These are phyloP conservation scores for Scaptodrosophila latifasciaeformis DNA, from an alignment of 2,888 invertebrate genomes.

Conservation along the genomic window DNA sequence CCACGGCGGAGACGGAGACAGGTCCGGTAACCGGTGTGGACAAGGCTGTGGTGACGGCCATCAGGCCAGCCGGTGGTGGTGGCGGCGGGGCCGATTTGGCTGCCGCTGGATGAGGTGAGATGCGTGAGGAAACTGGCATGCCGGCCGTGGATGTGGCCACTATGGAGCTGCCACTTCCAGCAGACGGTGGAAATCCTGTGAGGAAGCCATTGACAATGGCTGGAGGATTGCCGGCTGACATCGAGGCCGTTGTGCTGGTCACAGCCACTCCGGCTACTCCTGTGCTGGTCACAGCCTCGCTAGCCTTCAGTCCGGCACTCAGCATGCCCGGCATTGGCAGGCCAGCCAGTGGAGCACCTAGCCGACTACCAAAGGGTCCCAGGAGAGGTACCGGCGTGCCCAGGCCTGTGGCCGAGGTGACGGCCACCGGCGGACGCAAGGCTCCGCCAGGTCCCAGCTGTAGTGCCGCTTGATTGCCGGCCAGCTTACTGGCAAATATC, in stretches of 20 bases:
- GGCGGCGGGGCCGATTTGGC: conserved; percentile 76
- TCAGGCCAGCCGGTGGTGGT: no score
- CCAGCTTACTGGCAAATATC: conserved; percentile 11
- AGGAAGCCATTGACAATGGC: conserved; percentile 45
- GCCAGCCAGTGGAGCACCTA: conserved; percentile 11
- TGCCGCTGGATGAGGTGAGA: conserved; percentile 31
- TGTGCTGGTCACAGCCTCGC: no score
- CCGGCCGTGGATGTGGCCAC: conserved; percentile 23
- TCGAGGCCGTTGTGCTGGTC: conserved; percentile 8
- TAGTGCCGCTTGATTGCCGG: conserved; percentile 4
- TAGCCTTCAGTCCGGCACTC: no score
- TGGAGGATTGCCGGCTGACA: conserved; percentile 16
- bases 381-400: conserved; percentile 18
- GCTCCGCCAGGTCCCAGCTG: no score
- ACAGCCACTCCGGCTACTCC: no score
- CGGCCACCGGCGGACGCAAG: conserved; percentile 18
- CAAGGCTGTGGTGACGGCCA: conserved; percentile 22
- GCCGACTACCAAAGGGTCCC: conserved; percentile 35
- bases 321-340: conserved; percentile 5
- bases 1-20: conserved; percentile 27
- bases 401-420: conserved; percentile 18
- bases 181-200: conserved; percentile 35
- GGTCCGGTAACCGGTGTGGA: conserved; percentile 30
- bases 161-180: conserved; percentile 17
- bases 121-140: conserved; percentile 27